Conservation (phyloP, 2,888 invertebrate genomes). For the Escarpia spicata region DNA sequence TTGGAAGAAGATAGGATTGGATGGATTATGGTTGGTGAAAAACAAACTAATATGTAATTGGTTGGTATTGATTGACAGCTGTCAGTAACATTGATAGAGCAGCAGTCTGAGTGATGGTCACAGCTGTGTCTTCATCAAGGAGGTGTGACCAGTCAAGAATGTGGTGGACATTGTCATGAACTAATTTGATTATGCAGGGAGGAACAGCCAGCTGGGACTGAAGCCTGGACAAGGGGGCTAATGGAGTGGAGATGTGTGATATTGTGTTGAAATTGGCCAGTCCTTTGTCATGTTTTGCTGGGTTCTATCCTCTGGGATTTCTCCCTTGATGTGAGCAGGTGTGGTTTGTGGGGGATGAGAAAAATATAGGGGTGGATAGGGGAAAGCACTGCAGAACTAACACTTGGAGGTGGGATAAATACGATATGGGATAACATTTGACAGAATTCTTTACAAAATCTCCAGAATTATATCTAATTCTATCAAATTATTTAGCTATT, state of each 20-base stretch:
- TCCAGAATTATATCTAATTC: background rate
- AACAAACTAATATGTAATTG: background rate
- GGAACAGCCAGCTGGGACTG: background rate
- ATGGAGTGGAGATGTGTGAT: background rate
- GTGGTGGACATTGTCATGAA: background rate
- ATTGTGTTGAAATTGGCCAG: background rate
- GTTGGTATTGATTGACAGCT: background rate
- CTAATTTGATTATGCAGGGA: background rate
- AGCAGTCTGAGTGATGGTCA: background rate
- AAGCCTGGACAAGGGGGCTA: background rate
- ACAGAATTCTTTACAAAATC: background rate
- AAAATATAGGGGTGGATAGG: background rate
- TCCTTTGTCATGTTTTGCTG: background rate
- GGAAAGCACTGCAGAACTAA: background rate
- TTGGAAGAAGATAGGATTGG: background rate
- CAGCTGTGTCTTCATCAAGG: background rate
- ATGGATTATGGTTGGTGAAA: background rate
- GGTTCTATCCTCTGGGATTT: background rate
- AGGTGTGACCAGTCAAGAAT: background rate
- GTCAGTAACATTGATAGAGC: background rate
- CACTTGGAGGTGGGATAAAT: background rate
- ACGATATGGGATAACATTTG: no score
- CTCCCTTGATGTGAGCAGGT: background rate
- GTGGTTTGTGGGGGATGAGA: background rate
- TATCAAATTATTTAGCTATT: no score